Conservation (phyloP, 2,888 invertebrate species). For the Slavum lentiscoides region DNA sequence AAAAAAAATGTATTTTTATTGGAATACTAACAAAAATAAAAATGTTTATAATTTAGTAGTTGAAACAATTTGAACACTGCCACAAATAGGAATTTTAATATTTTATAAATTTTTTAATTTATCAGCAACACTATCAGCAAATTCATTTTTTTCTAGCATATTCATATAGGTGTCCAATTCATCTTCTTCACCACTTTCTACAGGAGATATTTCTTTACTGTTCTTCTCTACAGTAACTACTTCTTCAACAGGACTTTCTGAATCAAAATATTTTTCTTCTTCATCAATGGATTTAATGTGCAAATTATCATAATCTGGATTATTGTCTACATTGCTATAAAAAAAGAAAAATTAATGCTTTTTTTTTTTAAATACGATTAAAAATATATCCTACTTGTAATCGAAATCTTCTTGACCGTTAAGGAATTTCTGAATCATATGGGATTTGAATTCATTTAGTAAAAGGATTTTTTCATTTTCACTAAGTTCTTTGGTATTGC, state of each 20-base stretch:
- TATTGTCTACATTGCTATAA: conserved; percentile 73
- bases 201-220: conserved; percentile 53
- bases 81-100: not conserved
- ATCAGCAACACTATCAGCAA: conserved; percentile 35
- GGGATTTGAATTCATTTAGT: conserved; percentile 78
- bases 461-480: conserved; percentile 65
- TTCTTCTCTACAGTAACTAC: conserved; percentile 53
- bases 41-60: not conserved
- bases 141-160: conserved; percentile 41
- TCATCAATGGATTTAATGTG: conserved; percentile 76
- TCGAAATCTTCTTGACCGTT: conserved; percentile 80
- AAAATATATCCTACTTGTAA: conserved; percentile 64
- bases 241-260: conserved; percentile 63
- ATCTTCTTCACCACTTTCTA: conserved; percentile 47
- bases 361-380: too few species aligned
- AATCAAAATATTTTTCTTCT: conserved; percentile 90
- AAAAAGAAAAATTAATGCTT: conserved; percentile 52
- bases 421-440: conserved; percentile 84
- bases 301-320: conserved; percentile 77
- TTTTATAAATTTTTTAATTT: conserved; percentile 45
- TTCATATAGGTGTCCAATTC: conserved; percentile 52
- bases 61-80: not conserved
- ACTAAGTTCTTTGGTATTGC: conserved; percentile 55
- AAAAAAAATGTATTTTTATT: too few species aligned
- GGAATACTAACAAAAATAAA: not conserved